phyloP scores from a whole-genome alignment of 2,888 invertebrate genomes.

The Drosophila anomalipes region DNA sequence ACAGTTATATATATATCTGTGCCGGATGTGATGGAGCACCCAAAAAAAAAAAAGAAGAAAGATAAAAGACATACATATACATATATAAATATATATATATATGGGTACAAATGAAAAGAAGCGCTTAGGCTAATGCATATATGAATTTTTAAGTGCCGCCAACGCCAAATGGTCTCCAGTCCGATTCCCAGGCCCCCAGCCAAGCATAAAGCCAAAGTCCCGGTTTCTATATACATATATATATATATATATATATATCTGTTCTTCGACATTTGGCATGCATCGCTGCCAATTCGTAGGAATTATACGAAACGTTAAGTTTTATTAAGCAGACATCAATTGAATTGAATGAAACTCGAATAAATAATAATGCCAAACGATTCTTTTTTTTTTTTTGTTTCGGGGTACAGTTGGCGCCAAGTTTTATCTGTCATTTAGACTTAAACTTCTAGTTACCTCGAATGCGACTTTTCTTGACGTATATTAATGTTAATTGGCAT shows the following conservation, averaged over 20 bases:
- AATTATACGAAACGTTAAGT: conserved; percentile 83
- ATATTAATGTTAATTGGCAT: conserved; percentile 72
- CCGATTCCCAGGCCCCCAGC: conserved; percentile 70
- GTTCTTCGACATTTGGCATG: conserved; percentile 58
- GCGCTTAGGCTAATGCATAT: conserved; percentile 37
- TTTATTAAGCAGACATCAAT: conserved; percentile 82
- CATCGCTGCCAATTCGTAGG: conserved; percentile 75
- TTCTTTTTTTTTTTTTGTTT: neutral
- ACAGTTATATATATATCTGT: conserved; percentile 39
- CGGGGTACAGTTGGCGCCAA: conserved; percentile 71
- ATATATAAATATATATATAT: conserved; percentile 16
- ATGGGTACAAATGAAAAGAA: conserved; percentile 29
- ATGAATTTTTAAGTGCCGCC: conserved; percentile 72
- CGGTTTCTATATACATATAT: conserved; percentile 5
- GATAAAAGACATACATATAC: conserved; percentile 6
- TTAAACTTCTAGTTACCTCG: conserved; percentile 68
- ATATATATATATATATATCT: conserved; percentile 10
- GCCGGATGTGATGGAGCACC: conserved; percentile 71
- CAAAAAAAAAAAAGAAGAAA: conserved; percentile 39
- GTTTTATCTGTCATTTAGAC: conserved; percentile 16
- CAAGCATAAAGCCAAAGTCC: conserved; percentile 67
- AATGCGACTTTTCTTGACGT: conserved; percentile 52
- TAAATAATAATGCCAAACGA: conserved; percentile 63
- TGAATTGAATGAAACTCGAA: conserved; percentile 66
- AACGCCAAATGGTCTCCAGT: conserved; percentile 40